Evolutionary conservation across 2,888 invertebrate genomes (phyloP), one percentile per base, ranked within the genome.

Genomic region (Tanypteryx hageni): DNA sequence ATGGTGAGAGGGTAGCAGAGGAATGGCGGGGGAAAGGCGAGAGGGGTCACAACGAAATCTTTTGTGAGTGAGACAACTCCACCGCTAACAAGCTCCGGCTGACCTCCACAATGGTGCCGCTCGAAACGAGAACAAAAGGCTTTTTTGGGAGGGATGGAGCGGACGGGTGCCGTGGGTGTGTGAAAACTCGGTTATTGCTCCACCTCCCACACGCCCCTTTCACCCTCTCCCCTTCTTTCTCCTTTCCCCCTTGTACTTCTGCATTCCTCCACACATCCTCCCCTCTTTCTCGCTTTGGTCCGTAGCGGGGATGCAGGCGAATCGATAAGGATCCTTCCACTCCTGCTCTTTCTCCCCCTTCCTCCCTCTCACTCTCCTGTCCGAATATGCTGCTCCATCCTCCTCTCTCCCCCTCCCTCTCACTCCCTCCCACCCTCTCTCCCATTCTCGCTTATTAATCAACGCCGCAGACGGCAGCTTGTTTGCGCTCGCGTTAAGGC

Each of bases 1-100:
- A n/a, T n/a, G n/a, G n/a, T n/a, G 44, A 64, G n/a, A 64, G 64
- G 64, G 16, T 64, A 0, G 16, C 3, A 16, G n/a, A 16, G 18
- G 68, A 22, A 18, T 68, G 68, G n/a, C 16, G 64, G 64, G 22
- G 68, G n/a, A n/a, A n/a, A n/a, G 44, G 44, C 44, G 44, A 44
- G 44, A 44, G 44, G 44, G 44, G 44, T 44, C 44, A 44, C 44
- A 44, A 44, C 18, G 76, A 76, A 76, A 76, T 76, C 76, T 76
- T 76, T 76, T 76, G 76, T 76, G 76, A 76, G 76, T 68, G 68
- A 68, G 68, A 68, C 68, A 68, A 76, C 76, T 76, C 76, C 27
- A 18, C 76, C 76, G 76, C 76, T 76, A 76, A 76, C 76, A 76
- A 76, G 76, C 76, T 76, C 27, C 76, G 76, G 76, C 76, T 76